Evolutionary conservation across 2,113 vertebrate genomes (phyloP).

Genomic region (Casuarius casuarius): DNA sequence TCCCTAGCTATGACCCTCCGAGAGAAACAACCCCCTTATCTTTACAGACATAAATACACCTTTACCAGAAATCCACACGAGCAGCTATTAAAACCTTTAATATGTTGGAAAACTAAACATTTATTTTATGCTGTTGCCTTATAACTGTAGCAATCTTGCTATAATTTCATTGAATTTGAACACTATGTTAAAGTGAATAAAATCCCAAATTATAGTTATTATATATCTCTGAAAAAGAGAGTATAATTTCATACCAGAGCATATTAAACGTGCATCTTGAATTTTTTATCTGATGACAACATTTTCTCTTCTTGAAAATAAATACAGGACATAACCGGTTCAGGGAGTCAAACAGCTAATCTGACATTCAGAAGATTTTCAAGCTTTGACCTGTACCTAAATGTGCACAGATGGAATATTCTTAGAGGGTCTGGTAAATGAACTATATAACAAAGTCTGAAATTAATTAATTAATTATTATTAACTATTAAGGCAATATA

Average conservation of each 20-base stretch:
- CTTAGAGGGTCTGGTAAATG: not conserved
- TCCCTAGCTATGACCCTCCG: not conserved
- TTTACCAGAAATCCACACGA: not conserved
- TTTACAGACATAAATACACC: not conserved
- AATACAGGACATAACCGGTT: not conserved
- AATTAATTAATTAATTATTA: not conserved
- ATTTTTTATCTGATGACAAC: not conserved
- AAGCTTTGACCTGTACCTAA: not conserved
- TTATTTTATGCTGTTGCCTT: not conserved
- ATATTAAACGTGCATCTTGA: not conserved
- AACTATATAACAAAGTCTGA: not conserved
- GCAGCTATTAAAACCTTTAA: not conserved
- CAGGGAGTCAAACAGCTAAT: not conserved
- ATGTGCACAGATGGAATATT: not conserved
- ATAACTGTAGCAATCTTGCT: not conserved
- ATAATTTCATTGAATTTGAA: not conserved
- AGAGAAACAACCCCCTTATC: not conserved
- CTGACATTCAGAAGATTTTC: not conserved
- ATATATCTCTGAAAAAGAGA: not conserved
- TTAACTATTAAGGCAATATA: not conserved
- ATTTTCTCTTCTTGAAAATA: not conserved
- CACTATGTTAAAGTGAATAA: not conserved
- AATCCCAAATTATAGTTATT: not conserved
- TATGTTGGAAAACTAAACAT: not conserved
- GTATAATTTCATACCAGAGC: not conserved